These are phyloP conservation scores for Drosophila asahinai DNA, from an alignment of 1,140 invertebrate genomes.

Conservation along the genomic window DNA sequence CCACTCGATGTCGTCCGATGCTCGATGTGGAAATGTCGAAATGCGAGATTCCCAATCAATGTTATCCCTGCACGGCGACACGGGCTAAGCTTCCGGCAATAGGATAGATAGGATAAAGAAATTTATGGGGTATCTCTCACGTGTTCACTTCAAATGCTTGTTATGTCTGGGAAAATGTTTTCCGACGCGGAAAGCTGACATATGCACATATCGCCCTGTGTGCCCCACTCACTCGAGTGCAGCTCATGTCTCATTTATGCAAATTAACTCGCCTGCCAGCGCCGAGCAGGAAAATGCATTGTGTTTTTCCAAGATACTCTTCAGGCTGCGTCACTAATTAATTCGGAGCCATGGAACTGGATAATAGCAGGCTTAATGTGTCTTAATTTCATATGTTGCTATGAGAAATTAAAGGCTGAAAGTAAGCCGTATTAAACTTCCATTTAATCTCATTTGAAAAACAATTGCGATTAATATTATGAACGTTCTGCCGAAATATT, in stretches of 20 bases:
- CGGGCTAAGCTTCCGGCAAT: constrained; percentile 20
- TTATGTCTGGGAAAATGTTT: constrained; percentile 19
- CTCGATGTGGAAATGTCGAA: constrained; percentile 38
- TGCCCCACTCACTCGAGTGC: constrained; percentile 7
- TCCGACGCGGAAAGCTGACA: not conserved
- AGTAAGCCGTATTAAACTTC: too few relatives aligned
- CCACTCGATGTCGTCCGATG: constrained; percentile 5
- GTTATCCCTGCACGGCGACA: constrained; percentile 31
- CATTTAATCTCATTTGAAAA: too few relatives aligned
- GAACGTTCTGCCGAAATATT: too few relatives aligned
- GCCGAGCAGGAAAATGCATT: constrained; percentile 5
- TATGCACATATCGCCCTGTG: constrained; percentile 10
- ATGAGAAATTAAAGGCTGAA: not conserved
- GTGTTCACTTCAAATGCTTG: constrained; percentile 7
- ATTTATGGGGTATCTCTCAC: constrained; percentile 13
- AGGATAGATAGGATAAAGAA: constrained; percentile 9
- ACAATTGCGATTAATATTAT: too few relatives aligned
- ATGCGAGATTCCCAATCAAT: constrained; percentile 42
- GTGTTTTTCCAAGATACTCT: constrained; percentile 13
- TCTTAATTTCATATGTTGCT: not conserved
- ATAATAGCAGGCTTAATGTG: not conserved
- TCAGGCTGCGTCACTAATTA: constrained; percentile 5
- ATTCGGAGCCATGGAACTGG: not conserved
- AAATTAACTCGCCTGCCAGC: constrained; percentile 50
- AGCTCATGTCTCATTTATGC: constrained; percentile 36